These are phyloP conservation scores for Alviniconcha strummeri DNA, from an alignment of 2,888 invertebrate genomes.

Conservation along the genomic window DNA sequence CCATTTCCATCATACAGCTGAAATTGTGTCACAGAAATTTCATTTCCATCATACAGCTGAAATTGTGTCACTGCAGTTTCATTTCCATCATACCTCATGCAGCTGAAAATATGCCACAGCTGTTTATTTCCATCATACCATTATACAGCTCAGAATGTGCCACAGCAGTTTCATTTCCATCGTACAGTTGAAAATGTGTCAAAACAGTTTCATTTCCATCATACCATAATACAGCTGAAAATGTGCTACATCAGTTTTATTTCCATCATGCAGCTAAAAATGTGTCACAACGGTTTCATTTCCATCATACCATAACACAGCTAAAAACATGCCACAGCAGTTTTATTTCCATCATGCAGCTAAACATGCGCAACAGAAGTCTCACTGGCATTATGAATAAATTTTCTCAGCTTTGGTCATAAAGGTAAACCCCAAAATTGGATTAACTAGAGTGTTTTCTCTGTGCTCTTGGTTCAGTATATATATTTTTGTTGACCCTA, in stretches of 20 bases:
- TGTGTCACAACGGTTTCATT: not conserved
- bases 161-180: not conserved
- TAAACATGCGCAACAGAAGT: not conserved
- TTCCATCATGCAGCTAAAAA: conserved; percentile 47
- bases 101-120: not conserved
- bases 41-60: conserved; percentile 66
- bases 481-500: no score
- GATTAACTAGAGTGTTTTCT: no score
- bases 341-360: not conserved
- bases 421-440: no score
- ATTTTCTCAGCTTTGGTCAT: no score
- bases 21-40: conserved; percentile 49
- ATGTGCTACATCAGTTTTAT: conserved; percentile 51
- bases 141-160: not conserved
- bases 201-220: not conserved
- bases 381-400: no score
- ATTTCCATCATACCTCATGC: no score
- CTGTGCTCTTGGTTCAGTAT: no score
- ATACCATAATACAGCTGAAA: not conserved
- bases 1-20: not conserved
- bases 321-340: not conserved
- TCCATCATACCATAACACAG: not conserved
- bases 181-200: not conserved
- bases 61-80: conserved; percentile 24
- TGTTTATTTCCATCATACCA: not conserved